A percentile compares a stretch with the other conserved stretches of the same genome.
Evolutionary conservation across 92 coral and sea anemone genomes (phyloP).

Genomic region (Anthopleura xanthogrammica): DNA sequence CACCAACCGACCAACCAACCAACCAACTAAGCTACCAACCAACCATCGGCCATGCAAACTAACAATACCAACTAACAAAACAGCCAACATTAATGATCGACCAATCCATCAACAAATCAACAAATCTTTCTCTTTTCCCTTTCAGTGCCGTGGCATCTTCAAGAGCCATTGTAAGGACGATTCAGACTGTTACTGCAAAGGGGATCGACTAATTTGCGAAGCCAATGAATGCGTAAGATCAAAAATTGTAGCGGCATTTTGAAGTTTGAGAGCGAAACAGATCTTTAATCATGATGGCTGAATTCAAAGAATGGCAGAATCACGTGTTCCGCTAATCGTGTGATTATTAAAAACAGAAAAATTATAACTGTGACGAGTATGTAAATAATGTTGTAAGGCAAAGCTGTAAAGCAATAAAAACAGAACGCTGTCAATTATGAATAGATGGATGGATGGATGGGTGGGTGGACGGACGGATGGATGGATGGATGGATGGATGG

Average conservation of each 20-base stretch:
- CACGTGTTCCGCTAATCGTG: not conserved
- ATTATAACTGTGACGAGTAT: not conserved
- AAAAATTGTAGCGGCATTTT: not conserved
- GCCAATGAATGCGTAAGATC: constrained; percentile 51
- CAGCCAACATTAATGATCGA: not conserved
- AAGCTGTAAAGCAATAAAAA: not conserved
- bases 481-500: too few relatives aligned
- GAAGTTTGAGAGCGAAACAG: not conserved
- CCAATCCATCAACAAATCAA: not conserved
- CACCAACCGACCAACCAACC: not conserved
- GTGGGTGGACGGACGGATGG: too few relatives aligned
- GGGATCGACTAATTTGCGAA: constrained; percentile 42
- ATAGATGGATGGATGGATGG: too few relatives aligned
- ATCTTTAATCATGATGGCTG: too few relatives aligned
- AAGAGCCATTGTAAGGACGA: constrained; percentile 34
- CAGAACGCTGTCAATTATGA: not conserved
- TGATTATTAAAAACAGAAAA: not conserved
- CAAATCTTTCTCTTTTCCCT: not conserved
- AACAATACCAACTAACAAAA: not conserved
- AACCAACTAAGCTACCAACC: not conserved
- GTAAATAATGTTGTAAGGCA: not conserved
- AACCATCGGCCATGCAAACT: not conserved
- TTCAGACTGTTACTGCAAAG: constrained; percentile 43
- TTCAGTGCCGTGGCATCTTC: constrained; percentile 55
- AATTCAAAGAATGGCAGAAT: not conserved